Percentiles rank a stretch among this genome's conserved stretches.
These are phyloP conservation scores for Actenoides hombroni DNA, from an alignment of 2,113 vertebrate species.

Conservation along the genomic window DNA sequence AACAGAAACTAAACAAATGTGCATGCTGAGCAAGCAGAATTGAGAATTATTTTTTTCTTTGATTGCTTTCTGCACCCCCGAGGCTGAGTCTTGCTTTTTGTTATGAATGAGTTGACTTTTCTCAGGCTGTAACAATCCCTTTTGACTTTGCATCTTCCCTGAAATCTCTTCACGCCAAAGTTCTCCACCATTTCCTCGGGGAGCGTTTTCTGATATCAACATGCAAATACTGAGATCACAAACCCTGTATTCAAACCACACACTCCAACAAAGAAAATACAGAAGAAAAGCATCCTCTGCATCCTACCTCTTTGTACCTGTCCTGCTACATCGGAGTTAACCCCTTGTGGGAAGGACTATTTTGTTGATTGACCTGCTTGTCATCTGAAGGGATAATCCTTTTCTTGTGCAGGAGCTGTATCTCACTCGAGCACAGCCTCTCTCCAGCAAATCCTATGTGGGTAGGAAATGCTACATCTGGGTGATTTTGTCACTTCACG, in stretches of 20 bases:
- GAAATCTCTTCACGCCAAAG: not conserved
- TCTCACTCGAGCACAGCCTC: not conserved
- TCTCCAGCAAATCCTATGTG: not conserved
- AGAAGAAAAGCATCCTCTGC: not conserved
- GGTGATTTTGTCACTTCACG: slow-evolving; percentile 1
- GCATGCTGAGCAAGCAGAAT: accelerated
- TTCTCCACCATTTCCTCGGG: not conserved
- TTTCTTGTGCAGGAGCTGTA: not conserved
- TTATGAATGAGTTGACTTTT: not conserved
- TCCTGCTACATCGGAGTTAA: accelerated
- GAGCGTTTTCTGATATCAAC: not conserved
- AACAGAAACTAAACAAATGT: not conserved
- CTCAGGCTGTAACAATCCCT: not conserved
- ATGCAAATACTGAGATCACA: not conserved
- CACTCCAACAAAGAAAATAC: not conserved
- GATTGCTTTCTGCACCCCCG: not conserved
- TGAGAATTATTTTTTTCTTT: not conserved
- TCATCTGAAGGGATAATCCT: not conserved
- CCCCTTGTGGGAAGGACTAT: not conserved
- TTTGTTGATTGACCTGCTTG: not conserved
- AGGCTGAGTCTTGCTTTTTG: not conserved
- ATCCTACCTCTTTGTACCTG: not conserved
- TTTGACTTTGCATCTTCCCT: not conserved
- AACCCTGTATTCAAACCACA: not conserved
- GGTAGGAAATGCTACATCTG: slow-evolving; percentile 1